phyloP scores from a whole-genome alignment of 2,113 vertebrate species.

The Lepidiolamprologus cunningtoni region DNA sequence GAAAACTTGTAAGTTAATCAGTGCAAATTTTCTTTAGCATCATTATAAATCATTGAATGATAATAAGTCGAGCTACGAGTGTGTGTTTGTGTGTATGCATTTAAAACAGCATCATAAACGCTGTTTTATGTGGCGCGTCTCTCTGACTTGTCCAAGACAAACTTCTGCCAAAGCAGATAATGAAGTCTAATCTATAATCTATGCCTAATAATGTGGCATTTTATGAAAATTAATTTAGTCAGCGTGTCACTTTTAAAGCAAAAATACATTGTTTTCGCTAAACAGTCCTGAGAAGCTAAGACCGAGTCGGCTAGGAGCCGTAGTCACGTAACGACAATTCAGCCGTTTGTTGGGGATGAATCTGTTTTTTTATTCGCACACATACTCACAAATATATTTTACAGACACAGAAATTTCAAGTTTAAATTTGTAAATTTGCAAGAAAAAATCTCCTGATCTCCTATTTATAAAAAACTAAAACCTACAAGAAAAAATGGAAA shows the following conservation, averaged over 20 bases:
- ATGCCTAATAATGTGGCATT: not conserved
- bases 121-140: not conserved
- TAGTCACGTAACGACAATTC: not conserved
- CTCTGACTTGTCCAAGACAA: not conserved
- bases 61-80: not conserved
- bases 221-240: not conserved
- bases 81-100: not conserved
- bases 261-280: rapidly evolving
- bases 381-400: not conserved
- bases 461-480: not conserved
- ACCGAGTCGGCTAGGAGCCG: not conserved
- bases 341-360: rapidly evolving
- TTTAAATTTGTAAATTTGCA: not conserved
- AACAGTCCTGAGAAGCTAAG: not conserved
- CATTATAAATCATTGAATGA: not conserved
- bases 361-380: not conserved
- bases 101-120: not conserved
- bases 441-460: not conserved
- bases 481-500: not conserved
- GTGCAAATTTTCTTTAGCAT: not conserved
- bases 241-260: not conserved
- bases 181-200: not conserved
- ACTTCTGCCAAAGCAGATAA: not conserved
- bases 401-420: not conserved
- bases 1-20: not conserved